Evolutionary conservation across 2,888 invertebrate genomes (phyloP), one percentile per base, ranked within the genome.

Genomic region (Schizotus pectinicornis): DNA sequence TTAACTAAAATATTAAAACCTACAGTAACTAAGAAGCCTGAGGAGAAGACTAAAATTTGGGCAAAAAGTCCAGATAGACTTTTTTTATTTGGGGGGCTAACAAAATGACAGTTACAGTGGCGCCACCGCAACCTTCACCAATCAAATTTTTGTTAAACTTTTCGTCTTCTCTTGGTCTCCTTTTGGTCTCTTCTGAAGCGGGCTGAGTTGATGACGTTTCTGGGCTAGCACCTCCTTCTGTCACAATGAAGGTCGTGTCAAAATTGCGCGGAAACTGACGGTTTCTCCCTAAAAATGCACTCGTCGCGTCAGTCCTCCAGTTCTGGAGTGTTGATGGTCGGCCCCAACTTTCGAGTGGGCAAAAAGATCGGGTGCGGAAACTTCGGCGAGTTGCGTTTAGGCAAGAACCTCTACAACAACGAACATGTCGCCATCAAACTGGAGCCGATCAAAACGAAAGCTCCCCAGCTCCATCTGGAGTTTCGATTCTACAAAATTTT

Each of bases 281-380:
- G 5, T 22, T 3, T 22, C 2, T 22, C 5, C 5, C 5, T 59
- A 35, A 48, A 81, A 74, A 90, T 91, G 89, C 90, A 90, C 22
- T 22, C 22, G 82, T 86, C 90, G 77, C 86, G 91, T 81, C 91
- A 91, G 81, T 90, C 90, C 80, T 88, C 91, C 79, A 89, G 87
- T 71, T 90, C 91, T 76, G 92, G 90, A 79, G 93, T 97, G 76
- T 88, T 98, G 78, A 98, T 99, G 98, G 98, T 99, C 76, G 98
- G 99, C 74, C 98, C 98, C 79, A 99, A 99, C 86, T 99, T 98
- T 84, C 92, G 98, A 81, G 98, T 99, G 77, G 99, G 99, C 76
- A 99, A 98, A 86, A 99, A 99, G 85, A 99, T 99, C 79, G 99
- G 99, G 81, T 97, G 96, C 86, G 99, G 99, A 76, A 99, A 99